A percentile compares a stretch with the other conserved stretches of the same genome.
These are phyloP conservation scores for Erythrocercus mccallii DNA, from an alignment of 2,113 vertebrate genomes.

Conservation along the genomic window DNA sequence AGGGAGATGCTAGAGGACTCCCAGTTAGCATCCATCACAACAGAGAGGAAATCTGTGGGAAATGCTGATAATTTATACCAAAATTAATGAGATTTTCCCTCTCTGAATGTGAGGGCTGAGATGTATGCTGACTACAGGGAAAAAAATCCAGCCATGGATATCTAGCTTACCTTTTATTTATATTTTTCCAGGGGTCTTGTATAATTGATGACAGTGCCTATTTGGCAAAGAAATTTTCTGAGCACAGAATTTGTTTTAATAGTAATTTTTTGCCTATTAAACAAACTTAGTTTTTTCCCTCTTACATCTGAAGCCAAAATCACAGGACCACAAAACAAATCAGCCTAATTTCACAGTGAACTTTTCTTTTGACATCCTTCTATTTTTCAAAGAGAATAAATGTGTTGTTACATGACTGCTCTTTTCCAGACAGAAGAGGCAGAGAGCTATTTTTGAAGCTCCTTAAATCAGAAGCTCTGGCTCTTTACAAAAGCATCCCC, in stretches of 20 bases:
- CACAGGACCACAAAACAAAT: conserved; percentile 72
- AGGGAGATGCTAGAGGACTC: background rate
- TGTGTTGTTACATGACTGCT: conserved; percentile 70
- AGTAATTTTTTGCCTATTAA: conserved; percentile 69
- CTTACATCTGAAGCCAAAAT: conserved; percentile 56
- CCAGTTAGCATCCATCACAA: conserved; percentile 17
- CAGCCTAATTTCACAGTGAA: conserved; percentile 75
- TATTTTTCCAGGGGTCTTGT: conserved; percentile 35
- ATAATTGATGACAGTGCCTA: conserved; percentile 61
- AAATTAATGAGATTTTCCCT: conserved; percentile 67
- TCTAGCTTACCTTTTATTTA: conserved; percentile 23
- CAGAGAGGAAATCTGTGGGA: conserved; percentile 44
- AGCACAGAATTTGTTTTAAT: conserved; percentile 62
- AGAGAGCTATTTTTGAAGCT: conserved; percentile 79
- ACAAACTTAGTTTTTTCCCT: conserved; percentile 41
- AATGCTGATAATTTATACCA: conserved; percentile 55
- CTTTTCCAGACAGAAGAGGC: conserved; percentile 72
- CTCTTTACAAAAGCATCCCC: conserved; percentile 81
- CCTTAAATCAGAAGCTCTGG: conserved; percentile 80
- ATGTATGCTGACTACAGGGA: conserved; percentile 49
- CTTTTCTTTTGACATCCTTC: conserved; percentile 74
- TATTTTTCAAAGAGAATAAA: conserved; percentile 79
- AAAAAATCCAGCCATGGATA: conserved; percentile 25
- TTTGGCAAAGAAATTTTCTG: conserved; percentile 58
- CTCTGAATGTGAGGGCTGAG: conserved; percentile 12